phyloP scores from a whole-genome alignment of 2,888 invertebrate genomes.

The Meta bourneti region DNA sequence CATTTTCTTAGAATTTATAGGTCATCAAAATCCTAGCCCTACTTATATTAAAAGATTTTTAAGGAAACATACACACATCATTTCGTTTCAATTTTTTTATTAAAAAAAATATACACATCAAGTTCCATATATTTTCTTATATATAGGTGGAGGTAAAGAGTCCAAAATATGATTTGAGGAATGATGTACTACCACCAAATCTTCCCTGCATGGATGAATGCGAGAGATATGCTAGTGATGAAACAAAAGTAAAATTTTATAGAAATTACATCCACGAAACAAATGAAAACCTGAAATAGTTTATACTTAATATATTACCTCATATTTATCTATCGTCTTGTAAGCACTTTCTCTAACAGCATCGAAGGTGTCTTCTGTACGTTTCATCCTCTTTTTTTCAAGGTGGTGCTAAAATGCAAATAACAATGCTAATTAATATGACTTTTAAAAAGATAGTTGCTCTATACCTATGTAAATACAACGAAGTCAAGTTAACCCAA shows the following conservation, averaged over 20 bases:
- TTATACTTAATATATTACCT: constrained; percentile 83
- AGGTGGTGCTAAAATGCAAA: constrained; percentile 15
- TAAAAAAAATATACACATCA: constrained; percentile 63
- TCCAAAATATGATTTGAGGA: constrained; percentile 87
- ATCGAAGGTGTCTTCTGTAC: constrained; percentile 3
- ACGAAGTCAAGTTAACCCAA: too few relatives aligned
- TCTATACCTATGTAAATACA: too few relatives aligned
- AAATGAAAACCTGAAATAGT: constrained; percentile 73
- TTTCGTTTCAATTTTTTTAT: not conserved
- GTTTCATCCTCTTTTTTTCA: constrained; percentile 38
- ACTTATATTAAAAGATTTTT: not conserved
- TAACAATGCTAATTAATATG: too few relatives aligned
- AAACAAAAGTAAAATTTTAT: too few relatives aligned
- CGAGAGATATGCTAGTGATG: constrained; percentile 87
- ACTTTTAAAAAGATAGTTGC: too few relatives aligned
- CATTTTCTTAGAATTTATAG: too few relatives aligned
- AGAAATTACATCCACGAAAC: constrained; percentile 78
- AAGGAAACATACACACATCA: not conserved
- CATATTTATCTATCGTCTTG: constrained; percentile 83
- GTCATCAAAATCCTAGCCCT: too few relatives aligned
- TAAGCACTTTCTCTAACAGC: constrained; percentile 71
- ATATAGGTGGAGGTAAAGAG: constrained; percentile 87
- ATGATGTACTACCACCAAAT: constrained; percentile 89
- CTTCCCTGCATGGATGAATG: constrained; percentile 86
- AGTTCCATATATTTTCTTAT: constrained; percentile 85